Conservation (phyloP, 2,888 invertebrate genomes). For the Incurvaria masculella region DNA sequence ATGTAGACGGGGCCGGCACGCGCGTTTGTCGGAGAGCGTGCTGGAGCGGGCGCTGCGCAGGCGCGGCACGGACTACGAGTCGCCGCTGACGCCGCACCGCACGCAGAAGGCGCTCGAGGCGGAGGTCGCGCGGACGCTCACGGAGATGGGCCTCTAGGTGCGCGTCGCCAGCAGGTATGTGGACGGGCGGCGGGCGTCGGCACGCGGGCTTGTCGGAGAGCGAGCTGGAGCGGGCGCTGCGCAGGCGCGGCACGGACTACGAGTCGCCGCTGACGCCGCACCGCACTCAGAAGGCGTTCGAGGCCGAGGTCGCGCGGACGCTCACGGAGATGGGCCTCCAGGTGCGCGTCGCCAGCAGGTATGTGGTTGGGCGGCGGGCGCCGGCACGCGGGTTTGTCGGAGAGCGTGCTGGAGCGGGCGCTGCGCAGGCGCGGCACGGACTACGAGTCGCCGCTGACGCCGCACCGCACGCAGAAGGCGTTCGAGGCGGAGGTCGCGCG, state of each 20-base stretch:
- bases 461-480: slow-evolving; percentile 78
- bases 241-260: slow-evolving; percentile 82
- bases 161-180: slow-evolving; percentile 72
- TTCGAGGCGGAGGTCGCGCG: slow-evolving; percentile 64
- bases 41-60: slow-evolving; percentile 66
- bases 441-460: slow-evolving; percentile 71
- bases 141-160: slow-evolving; percentile 72
- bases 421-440: slow-evolving; percentile 82
- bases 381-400: slow-evolving; percentile 64
- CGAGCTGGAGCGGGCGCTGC: slow-evolving; percentile 65
- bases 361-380: slow-evolving; percentile 49
- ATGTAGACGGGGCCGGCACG: slow-evolving; percentile 58
- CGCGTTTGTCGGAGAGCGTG: slow-evolving; percentile 63
- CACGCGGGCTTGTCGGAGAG: slow-evolving; percentile 64
- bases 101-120: slow-evolving; percentile 75
- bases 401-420: slow-evolving; percentile 62
- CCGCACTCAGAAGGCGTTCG: slow-evolving; percentile 74
- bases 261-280: slow-evolving; percentile 76
- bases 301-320: slow-evolving; percentile 58
- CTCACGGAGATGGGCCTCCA: slow-evolving; percentile 70
- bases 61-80: slow-evolving; percentile 84
- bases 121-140: slow-evolving; percentile 59
- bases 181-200: slow-evolving; percentile 58
- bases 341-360: slow-evolving; percentile 78
- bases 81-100: slow-evolving; percentile 72